Percentiles rank a stretch among this genome's conserved stretches.
These are phyloP conservation scores for Silurus asotus DNA, from an alignment of 2,113 vertebrate genomes.

Conservation along the genomic window DNA sequence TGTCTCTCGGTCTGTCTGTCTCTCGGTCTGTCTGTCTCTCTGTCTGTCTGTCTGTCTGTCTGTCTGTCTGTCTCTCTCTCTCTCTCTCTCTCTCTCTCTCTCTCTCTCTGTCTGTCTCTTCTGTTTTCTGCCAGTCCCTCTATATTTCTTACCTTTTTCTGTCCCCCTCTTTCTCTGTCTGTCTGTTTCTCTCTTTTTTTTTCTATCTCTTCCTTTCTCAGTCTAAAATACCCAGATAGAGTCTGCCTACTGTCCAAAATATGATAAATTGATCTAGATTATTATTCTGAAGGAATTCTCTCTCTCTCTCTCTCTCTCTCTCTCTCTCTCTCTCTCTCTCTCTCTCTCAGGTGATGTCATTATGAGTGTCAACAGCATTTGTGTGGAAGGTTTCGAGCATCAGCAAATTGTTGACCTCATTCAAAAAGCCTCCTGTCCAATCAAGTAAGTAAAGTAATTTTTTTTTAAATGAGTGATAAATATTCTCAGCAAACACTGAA, in stretches of 20 bases:
- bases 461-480: neutral
- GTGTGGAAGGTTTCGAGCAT: constrained; percentile 70
- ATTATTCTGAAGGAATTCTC: neutral
- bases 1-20: neutral
- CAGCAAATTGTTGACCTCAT: constrained; percentile 79
- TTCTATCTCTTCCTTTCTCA: constrained; percentile 3
- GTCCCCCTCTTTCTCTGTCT: neutral
- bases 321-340: neutral
- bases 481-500: neutral
- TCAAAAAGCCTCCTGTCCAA: constrained; percentile 67
- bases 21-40: neutral
- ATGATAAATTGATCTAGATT: too few species aligned
- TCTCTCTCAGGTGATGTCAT: constrained; percentile 77
- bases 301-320: constrained; percentile 12
- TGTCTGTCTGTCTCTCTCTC: neutral
- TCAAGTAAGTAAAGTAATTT: constrained; percentile 69
- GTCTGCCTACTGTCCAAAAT: too few species aligned
- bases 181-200: constrained; percentile 8
- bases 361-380: constrained; percentile 72
- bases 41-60: neutral
- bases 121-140: too few species aligned
- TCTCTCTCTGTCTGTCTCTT: too few species aligned
- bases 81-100: too few species aligned
- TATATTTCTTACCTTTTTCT: too few species aligned
- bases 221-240: neutral